Conservation (phyloP, 2,888 invertebrate species). For the Eupithecia centaureata region DNA sequence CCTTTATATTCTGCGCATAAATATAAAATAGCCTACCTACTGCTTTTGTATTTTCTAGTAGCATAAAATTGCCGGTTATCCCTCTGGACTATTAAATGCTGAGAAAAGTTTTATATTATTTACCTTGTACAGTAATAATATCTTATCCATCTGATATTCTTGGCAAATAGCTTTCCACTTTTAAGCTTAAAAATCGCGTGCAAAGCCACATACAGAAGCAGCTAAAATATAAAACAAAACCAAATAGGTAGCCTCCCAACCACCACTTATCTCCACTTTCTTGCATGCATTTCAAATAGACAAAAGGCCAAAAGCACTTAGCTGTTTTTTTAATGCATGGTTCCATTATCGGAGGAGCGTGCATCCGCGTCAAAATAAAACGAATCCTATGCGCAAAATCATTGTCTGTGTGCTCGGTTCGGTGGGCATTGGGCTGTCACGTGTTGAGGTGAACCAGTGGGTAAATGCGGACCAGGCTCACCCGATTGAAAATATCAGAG, state of each 20-base stretch:
- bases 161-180: neutral
- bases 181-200: neutral
- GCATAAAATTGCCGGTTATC: neutral
- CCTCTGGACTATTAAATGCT: neutral
- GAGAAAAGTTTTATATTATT: neutral
- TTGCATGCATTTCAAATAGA: slow-evolving; percentile 38
- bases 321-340: slow-evolving; percentile 50
- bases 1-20: neutral
- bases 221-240: neutral
- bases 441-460: slow-evolving; percentile 28
- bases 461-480: slow-evolving; percentile 20
- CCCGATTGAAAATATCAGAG: slow-evolving; percentile 20
- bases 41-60: neutral
- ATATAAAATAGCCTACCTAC: neutral
- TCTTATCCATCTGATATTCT: too few species aligned
- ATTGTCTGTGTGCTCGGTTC: slow-evolving; percentile 58
- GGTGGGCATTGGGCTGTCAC: slow-evolving; percentile 49
- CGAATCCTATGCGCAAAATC: slow-evolving; percentile 65
- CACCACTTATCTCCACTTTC: slow-evolving; percentile 29
- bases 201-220: neutral
- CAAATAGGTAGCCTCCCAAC: slow-evolving; percentile 2
- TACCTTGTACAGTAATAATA: neutral
- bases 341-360: slow-evolving; percentile 62
- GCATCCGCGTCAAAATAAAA: slow-evolving; percentile 62
- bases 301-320: slow-evolving; percentile 41